phyloP scores from a whole-genome alignment of 2,113 vertebrate genomes.

The Holacanthus passer region DNA sequence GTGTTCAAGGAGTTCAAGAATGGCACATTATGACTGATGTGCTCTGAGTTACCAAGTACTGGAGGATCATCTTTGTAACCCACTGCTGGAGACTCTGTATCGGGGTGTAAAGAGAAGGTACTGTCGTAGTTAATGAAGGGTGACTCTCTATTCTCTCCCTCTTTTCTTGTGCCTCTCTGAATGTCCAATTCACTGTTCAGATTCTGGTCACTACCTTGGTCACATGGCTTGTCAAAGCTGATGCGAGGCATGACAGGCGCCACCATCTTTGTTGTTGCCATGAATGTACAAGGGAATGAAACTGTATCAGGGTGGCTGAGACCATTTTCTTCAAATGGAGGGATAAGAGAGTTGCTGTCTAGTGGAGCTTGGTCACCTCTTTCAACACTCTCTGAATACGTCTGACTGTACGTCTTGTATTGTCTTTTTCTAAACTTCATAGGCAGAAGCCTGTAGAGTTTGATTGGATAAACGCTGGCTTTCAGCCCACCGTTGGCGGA shows the following conservation, averaged over 20 bases:
- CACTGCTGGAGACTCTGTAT: slow-evolving; percentile 85
- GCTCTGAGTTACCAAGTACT: slow-evolving; percentile 60
- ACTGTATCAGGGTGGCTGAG: slow-evolving; percentile 71
- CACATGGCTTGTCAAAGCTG: slow-evolving; percentile 77
- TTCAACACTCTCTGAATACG: slow-evolving; percentile 85
- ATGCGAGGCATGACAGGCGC: slow-evolving; percentile 83
- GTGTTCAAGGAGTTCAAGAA: slow-evolving; percentile 78
- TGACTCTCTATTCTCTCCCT: slow-evolving; percentile 63
- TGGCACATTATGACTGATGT: slow-evolving; percentile 62
- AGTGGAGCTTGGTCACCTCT: slow-evolving; percentile 75
- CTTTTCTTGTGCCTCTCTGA: slow-evolving; percentile 50
- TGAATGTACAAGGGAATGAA: slow-evolving; percentile 84
- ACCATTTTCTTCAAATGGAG: slow-evolving; percentile 85
- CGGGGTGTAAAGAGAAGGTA: slow-evolving; percentile 85
- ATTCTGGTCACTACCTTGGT: slow-evolving; percentile 64
- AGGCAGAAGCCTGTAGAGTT: slow-evolving; percentile 95
- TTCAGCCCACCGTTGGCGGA: slow-evolving; percentile 92
- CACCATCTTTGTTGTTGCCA: slow-evolving; percentile 85
- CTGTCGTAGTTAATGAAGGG: slow-evolving; percentile 87
- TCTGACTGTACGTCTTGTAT: slow-evolving; percentile 91
- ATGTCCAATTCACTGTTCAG: slow-evolving; percentile 60
- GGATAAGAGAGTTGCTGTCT: slow-evolving; percentile 80
- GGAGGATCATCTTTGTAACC: slow-evolving; percentile 82
- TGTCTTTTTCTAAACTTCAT: slow-evolving; percentile 94
- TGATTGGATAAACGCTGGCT: slow-evolving; percentile 94